phyloP scores from a whole-genome alignment of 2,797 vertebrate species.

The Garrulus glandarius region DNA sequence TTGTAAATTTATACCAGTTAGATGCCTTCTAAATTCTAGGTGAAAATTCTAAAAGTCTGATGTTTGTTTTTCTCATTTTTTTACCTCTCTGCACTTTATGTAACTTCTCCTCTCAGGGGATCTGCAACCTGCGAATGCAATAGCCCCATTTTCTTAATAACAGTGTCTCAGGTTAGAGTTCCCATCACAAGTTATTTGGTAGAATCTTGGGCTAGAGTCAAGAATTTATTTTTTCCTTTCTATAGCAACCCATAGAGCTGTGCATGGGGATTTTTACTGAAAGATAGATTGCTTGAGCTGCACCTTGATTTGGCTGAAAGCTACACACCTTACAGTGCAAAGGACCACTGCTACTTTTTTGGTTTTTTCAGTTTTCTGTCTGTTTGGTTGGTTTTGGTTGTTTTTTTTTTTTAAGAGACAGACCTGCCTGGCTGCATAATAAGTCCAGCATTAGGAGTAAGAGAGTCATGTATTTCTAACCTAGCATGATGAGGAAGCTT shows the following conservation, averaged over 20 bases:
- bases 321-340: neutral
- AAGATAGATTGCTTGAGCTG: neutral
- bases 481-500: accelerated
- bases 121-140: neutral
- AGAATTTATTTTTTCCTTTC: neutral
- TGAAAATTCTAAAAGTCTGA: neutral
- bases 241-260: neutral
- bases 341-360: accelerated
- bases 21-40: neutral
- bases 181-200: accelerated
- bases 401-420: neutral
- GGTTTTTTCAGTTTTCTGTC: neutral
- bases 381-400: neutral
- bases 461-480: neutral
- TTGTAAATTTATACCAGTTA: neutral
- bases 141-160: neutral
- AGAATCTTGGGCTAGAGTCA: neutral
- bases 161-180: neutral
- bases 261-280: neutral
- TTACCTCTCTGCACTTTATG: neutral
- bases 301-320: neutral
- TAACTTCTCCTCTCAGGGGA: neutral
- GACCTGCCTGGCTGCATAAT: neutral
- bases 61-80: neutral
- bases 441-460: neutral